A percentile compares a stretch with the other conserved stretches of the same genome.
Conservation (phyloP, 2,113 vertebrate species). For the Piprites chloris region DNA sequence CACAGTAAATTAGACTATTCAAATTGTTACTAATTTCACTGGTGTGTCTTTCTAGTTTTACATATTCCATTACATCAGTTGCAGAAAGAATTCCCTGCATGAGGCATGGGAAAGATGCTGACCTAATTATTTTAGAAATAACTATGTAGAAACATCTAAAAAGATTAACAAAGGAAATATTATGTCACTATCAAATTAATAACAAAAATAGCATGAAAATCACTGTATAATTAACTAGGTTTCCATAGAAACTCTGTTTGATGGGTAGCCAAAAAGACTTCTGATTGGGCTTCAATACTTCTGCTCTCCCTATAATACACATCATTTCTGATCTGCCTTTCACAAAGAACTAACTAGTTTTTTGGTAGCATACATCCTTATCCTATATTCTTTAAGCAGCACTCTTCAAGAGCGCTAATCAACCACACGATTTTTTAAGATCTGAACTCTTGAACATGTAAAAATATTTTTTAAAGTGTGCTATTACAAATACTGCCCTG, state of each 20-base stretch:
- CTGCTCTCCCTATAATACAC: neutral
- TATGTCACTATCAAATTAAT: slow-evolving; percentile 52
- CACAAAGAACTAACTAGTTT: neutral
- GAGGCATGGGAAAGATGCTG: slow-evolving; percentile 5
- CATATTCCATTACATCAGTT: slow-evolving; percentile 11
- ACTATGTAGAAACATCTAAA: slow-evolving; percentile 33
- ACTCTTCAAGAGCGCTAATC: neutral
- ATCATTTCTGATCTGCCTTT: neutral
- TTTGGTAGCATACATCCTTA: neutral
- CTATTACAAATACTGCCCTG: neutral
- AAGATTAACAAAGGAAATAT: slow-evolving; percentile 54
- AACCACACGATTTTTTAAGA: neutral
- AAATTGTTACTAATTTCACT: neutral
- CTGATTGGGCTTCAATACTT: slow-evolving; percentile 1
- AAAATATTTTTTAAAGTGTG: neutral
- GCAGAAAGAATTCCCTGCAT: neutral
- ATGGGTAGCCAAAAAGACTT: slow-evolving; percentile 20
- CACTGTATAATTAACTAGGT: slow-evolving; percentile 21
- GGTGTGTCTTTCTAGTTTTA: slow-evolving; percentile 4
- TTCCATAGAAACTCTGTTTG: slow-evolving; percentile 44
- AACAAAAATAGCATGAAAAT: slow-evolving; percentile 45
- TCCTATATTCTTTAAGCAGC: neutral
- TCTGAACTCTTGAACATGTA: neutral
- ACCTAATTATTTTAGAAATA: slow-evolving; percentile 49
- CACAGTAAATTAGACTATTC: neutral